Evolutionary conservation across 2,113 vertebrate species (phyloP), one percentile per base, ranked within the genome.

Genomic region (Lampris incognitus): DNA sequence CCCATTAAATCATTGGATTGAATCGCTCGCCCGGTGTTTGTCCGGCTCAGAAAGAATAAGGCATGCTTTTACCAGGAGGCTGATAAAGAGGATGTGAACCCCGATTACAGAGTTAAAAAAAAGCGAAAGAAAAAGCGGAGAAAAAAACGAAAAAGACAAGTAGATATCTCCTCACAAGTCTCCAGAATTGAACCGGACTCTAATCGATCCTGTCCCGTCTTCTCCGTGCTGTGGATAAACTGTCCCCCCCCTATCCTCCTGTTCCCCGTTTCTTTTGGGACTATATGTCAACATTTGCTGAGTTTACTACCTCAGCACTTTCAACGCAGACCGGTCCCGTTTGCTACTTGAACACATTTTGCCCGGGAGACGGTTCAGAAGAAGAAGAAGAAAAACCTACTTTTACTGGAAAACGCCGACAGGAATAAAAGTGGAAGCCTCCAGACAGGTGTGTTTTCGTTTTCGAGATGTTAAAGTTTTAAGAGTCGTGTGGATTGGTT

Each of bases 361-460:
- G 37, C 50, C 60, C 46, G 50, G 38, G 9, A 9, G 24, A 39
- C 24, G 0, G 49, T 50, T 9, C 49, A 48, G 4, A 61, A 42
- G 39, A 42, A 13, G 9, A 42, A 42, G 1, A 61, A 24, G 40
- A 66, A 2, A 1, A 59, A 38, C 37, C 38, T 48, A 71, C 74
- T 79, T 71, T 68, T 2, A 55, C 50, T 0, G 10, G 38, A 46
- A 42, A 49, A 6, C 61, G 42, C 0, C 38, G n/a, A 55, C 58
- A 72, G 72, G 69, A 44, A 74, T 10, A 57, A 7, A 81, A 73
- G 74, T 55, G 73, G 49, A 72, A 66, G 62, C 71, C 63, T 8
- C 5, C 73, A 48, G 78, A 83, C 89, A 90, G 91, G 91, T 92
- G 85, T 74, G 68, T 51, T 46, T 6, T 63, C 2, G 37, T 36